Evolutionary conservation across 2,888 invertebrate genomes (phyloP), one percentile per base, ranked within the genome.

Genomic region (Ichneumoninae sp.): DNA sequence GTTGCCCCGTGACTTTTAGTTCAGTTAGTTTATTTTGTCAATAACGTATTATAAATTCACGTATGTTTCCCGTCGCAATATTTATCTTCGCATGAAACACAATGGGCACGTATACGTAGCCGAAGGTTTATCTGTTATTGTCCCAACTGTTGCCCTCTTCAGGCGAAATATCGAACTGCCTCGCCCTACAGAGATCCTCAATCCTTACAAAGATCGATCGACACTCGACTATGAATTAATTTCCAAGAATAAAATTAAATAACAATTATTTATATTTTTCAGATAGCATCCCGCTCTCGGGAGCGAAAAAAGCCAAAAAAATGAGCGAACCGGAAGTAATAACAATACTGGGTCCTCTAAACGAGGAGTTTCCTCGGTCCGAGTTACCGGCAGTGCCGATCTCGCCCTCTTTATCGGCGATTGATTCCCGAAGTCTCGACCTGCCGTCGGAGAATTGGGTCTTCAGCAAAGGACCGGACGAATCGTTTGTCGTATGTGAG

Each of bases 361-460:
- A 16, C 16, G 30, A 16, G 1, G 6, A 16, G 1, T 33, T 10
- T 7, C 1, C 1, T n/a, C 26, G 4, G 6, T 16, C 62, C 33
- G 62, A 62, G n/a, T 16, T 13, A 6, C 62, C 62, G n/a, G n/a
- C n/a, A 62, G 33, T 16, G 16, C n/a, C 62, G 62, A 16, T 1
- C 62, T 16, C 33, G 26, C 5, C 26, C 13, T 54, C 72, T 1
- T 47, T 72, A 44, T n/a, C 33, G 1, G 22, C 10, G 13, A 62
- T 77, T 0, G 47, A 84, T 69, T 72, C 80, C 3, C 30, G 50
- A n/a, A 36, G n/a, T 19, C 26, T 84, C 26, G 57, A 77, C 54
- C 47, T 84, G 19, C 84, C 84, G 4, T 76, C 69, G 16, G 22
- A 33, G 10, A 84, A 80, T 30, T 84, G 84, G 84, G 44, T 30